phyloP scores from a whole-genome alignment of 2,113 vertebrate species.

The Hemiprocne comata region DNA sequence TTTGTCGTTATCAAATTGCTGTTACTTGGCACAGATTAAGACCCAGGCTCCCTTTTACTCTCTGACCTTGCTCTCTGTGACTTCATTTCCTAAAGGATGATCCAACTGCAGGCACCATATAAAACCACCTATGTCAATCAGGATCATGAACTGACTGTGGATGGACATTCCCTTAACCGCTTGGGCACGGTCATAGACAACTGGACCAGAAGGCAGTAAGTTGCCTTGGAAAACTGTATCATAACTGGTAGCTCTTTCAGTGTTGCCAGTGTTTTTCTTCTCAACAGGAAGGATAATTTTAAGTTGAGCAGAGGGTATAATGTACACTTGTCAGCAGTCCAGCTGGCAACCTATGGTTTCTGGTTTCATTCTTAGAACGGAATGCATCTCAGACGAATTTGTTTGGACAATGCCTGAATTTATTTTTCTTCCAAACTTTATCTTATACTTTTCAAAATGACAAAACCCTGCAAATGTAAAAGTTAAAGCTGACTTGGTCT shows the following conservation, averaged over 20 bases:
- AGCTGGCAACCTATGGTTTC: background rate
- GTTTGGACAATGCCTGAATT: background rate
- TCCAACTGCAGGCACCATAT: background rate
- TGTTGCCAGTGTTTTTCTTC: background rate
- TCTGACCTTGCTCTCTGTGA: background rate
- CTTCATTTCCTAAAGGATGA: background rate
- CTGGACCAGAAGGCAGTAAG: background rate
- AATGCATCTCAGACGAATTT: background rate
- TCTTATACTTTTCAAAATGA: background rate
- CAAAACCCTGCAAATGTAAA: background rate
- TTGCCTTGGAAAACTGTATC: background rate
- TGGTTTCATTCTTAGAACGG: background rate
- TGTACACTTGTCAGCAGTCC: accelerated
- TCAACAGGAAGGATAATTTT: background rate
- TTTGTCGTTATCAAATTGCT: background rate
- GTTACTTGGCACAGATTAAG: background rate
- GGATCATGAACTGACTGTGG: background rate
- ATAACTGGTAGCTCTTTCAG: background rate
- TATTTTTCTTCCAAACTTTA: background rate
- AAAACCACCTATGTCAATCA: accelerated
- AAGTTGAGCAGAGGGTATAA: background rate
- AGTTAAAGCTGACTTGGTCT: background rate
- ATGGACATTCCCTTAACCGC: background rate
- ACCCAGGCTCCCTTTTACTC: background rate
- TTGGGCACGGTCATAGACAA: background rate